Conservation (phyloP, 2,113 vertebrate species). For the Pungitius pungitius region DNA sequence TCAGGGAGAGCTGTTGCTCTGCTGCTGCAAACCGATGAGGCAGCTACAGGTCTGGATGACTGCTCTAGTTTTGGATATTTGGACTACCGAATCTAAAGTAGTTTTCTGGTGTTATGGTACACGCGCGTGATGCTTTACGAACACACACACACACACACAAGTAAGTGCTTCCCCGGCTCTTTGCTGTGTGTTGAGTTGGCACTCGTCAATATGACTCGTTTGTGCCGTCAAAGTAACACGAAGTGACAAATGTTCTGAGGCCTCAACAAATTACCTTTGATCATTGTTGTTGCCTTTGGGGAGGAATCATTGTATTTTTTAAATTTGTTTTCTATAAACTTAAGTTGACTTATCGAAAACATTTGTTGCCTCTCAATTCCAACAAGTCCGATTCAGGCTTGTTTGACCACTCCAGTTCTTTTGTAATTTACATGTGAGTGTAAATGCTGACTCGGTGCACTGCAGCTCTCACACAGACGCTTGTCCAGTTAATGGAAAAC, state of each 20-base stretch:
- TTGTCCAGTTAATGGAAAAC: background rate
- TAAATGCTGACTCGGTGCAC: constrained; percentile 2
- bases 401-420: background rate
- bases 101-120: background rate
- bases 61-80: background rate
- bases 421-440: background rate
- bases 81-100: background rate
- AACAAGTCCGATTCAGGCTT: background rate
- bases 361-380: background rate
- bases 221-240: background rate
- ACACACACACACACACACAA: too few species aligned
- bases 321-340: too few species aligned
- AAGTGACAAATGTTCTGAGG: background rate
- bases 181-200: too few species aligned
- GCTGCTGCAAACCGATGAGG: constrained; percentile 26
- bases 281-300: background rate
- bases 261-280: background rate
- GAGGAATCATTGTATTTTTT: too few species aligned
- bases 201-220: too few species aligned
- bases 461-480: constrained; percentile 1
- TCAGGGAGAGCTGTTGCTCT: constrained; percentile 27
- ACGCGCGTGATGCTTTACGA: background rate
- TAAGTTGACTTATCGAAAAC: background rate
- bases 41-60: constrained; percentile 32
- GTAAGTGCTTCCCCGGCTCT: background rate